Conservation (phyloP, 2,888 invertebrate species). For the Phrixothrix hirtus region DNA sequence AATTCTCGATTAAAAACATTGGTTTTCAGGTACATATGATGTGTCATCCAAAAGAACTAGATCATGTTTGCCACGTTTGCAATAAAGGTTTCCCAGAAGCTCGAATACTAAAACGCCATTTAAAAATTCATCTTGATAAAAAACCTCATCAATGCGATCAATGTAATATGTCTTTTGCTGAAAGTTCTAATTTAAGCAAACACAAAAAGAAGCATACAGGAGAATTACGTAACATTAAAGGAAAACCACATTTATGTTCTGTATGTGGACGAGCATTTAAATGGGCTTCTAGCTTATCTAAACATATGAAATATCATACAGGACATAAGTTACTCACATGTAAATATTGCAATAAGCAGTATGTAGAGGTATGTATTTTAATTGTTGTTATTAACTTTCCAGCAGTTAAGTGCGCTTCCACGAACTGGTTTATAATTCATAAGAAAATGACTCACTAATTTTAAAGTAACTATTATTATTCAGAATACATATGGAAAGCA, state of each 20-base stretch:
- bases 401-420: no score
- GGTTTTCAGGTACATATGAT: constrained; percentile 53
- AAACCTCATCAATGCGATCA: constrained; percentile 58
- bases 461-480: no score
- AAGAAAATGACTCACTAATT: no score
- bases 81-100: constrained; percentile 55
- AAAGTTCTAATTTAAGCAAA: constrained; percentile 58
- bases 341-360: constrained; percentile 57
- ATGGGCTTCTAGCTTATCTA: constrained; percentile 59
- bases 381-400: no score
- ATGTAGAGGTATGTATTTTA: constrained; percentile 52
- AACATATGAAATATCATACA: constrained; percentile 60
- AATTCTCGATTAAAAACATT: constrained; percentile 7
- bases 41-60: constrained; percentile 54
- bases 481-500: no score
- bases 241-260: constrained; percentile 56
- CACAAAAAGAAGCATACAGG: constrained; percentile 59
- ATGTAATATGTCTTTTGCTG: constrained; percentile 59
- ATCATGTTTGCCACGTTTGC: constrained; percentile 52
- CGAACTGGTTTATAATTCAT: no score
- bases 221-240: constrained; percentile 55
- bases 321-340: constrained; percentile 57
- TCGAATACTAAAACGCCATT: constrained; percentile 55
- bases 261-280: constrained; percentile 58
- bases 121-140: constrained; percentile 56